Conservation (phyloP, 2,113 vertebrate genomes). For the Geothlypis trichas region DNA sequence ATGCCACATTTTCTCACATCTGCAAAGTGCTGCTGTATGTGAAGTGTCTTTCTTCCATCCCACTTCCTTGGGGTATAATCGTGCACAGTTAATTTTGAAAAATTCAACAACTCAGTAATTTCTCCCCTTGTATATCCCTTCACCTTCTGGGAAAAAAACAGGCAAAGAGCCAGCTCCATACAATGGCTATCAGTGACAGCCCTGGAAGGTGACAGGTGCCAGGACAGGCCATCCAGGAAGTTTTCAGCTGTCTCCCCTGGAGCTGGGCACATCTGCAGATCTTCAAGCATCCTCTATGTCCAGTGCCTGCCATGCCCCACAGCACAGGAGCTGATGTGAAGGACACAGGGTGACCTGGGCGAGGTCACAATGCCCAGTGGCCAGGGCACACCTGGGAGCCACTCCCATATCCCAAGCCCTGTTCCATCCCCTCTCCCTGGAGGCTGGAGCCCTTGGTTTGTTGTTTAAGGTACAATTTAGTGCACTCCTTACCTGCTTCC, state of each 20-base stretch:
- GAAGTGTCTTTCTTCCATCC: neutral
- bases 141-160: neutral
- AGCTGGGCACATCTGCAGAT: neutral
- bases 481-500: neutral
- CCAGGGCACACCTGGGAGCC: neutral
- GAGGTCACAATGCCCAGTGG: neutral
- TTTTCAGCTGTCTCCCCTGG: neutral
- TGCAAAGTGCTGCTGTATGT: neutral
- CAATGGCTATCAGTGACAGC: neutral
- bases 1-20: neutral
- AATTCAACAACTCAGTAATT: neutral
- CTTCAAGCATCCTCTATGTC: neutral
- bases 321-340: neutral
- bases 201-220: neutral
- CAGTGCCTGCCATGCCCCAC: neutral
- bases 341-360: accelerated
- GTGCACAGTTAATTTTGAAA: neutral
- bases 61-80: neutral
- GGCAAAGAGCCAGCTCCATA: neutral
- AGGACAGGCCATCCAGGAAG: neutral
- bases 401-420: neutral
- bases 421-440: neutral
- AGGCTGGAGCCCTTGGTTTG: neutral
- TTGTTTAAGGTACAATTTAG: neutral
- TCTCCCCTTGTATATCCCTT: neutral